Base-by-base conservation (phyloP, 2,113 vertebrate species). In the Stigmatopora nigra region DNA sequence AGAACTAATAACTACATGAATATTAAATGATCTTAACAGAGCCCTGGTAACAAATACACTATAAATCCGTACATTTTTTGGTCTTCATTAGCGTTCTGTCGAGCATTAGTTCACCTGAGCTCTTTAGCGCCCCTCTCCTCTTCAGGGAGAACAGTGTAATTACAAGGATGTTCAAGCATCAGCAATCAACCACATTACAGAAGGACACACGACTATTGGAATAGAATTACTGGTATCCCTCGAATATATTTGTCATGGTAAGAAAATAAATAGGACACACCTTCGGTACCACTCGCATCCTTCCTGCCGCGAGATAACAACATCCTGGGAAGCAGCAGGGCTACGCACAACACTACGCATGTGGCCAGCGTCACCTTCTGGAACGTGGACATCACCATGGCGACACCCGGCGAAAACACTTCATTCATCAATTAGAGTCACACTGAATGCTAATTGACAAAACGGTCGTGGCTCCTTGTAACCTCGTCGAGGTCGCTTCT, bases 251-350 rank as follows among this genome's bases (percentile, higher is more conserved):
- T 7, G 22, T 22, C 13, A 31, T 4, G 22, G 53, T 31, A 31
- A 55, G 7, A 5, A 55, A 25, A 2, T 7, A 9, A 52, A 69
- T 22, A 10, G 12, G 68, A 75, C 78, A 86, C 88, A 97, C 94
- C 93, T 65, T 93, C 91, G 16, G 88, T 20, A 73, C 61, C 85
- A 80, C 64, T 80, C 73, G 81, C 88, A 81, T 87, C 88, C 76
- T 79, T 88, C 72, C 88, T 86, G 53, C 91, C 91, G 10, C 91
- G 84, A 13, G 91, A 90, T n/a, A 94, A 22, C 65, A 95, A 87
- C 78, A 91, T 81, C 74, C 91, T 93, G 5, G 94, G 94, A 63
- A 97, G 88, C 65, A 97, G 92, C 41, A 97, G 78, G 15, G 92
- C 94, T 20, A 92, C 82, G 48, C 93, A 95, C 53, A 98, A 82